Evolutionary conservation across 2,113 vertebrate species (phyloP).

Genomic region (Chiloscyllium plagiosum): DNA sequence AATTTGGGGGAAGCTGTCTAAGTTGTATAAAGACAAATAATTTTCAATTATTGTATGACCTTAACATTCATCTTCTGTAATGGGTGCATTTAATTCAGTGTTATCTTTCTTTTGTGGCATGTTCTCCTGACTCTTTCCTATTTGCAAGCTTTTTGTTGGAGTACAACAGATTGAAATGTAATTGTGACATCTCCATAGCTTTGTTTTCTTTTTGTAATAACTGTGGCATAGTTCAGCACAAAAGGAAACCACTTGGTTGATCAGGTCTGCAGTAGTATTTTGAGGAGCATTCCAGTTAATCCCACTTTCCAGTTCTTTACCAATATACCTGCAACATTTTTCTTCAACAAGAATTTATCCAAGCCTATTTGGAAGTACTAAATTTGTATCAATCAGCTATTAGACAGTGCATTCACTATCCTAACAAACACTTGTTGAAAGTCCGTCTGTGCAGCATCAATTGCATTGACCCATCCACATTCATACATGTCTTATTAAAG

Average conservation of each 20-base stretch:
- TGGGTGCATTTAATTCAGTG: neutral
- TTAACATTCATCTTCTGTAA: neutral
- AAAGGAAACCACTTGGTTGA: neutral
- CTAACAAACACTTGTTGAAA: neutral
- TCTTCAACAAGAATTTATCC: neutral
- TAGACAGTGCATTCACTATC: neutral
- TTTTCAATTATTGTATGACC: neutral
- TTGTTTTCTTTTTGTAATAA: neutral
- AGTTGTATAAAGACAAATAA: neutral
- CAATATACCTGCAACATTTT: neutral
- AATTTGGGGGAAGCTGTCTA: neutral
- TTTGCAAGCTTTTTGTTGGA: neutral
- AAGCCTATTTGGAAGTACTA: neutral
- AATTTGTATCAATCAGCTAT: neutral
- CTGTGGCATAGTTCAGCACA: no score
- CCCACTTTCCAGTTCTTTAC: neutral
- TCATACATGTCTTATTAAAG: no score
- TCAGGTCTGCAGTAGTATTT: neutral
- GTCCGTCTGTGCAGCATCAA: no score
- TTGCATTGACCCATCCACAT: no score
- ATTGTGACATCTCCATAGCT: neutral
- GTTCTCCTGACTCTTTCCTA: neutral
- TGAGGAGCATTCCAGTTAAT: neutral
- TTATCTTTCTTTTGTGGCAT: neutral
- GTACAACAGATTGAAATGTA: neutral